phyloP scores from a whole-genome alignment of 2,888 invertebrate genomes.

The Cryptocheilus praepositus region DNA sequence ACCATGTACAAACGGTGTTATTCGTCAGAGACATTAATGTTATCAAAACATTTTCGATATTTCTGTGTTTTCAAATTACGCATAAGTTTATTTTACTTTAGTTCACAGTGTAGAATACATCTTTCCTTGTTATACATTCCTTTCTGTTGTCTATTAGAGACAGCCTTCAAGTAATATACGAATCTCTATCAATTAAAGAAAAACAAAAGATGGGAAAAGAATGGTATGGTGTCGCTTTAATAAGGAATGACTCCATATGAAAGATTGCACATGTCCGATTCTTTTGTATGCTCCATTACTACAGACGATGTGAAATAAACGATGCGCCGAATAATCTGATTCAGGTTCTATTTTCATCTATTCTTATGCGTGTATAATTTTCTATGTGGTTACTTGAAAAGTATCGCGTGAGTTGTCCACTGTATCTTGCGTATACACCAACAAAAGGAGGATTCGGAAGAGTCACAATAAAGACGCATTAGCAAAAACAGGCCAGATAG shows the following conservation, averaged over 20 bases:
- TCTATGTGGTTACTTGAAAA: constrained; percentile 25
- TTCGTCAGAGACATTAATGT: not conserved
- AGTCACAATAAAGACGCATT: not conserved
- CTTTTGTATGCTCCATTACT: no score
- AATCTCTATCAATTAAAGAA: not conserved
- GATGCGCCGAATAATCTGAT: no score
- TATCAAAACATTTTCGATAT: not conserved
- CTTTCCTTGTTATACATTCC: not conserved
- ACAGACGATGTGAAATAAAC: no score
- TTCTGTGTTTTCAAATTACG: not conserved
- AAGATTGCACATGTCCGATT: no score
- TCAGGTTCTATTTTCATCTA: no score
- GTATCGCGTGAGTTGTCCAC: constrained; percentile 22
- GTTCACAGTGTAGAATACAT: not conserved
- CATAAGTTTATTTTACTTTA: not conserved
- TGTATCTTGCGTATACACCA: constrained; percentile 46
- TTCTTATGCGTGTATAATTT: constrained; percentile 29
- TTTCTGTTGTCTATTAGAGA: not conserved
- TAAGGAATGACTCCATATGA: no score
- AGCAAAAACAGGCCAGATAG: no score
- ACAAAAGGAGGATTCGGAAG: constrained; percentile 35
- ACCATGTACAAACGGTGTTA: no score
- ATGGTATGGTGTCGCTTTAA: no score
- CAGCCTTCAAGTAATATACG: not conserved
- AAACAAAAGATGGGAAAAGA: no score